Conservation (phyloP, 2,888 invertebrate genomes). For the Tenthredo amoena region DNA sequence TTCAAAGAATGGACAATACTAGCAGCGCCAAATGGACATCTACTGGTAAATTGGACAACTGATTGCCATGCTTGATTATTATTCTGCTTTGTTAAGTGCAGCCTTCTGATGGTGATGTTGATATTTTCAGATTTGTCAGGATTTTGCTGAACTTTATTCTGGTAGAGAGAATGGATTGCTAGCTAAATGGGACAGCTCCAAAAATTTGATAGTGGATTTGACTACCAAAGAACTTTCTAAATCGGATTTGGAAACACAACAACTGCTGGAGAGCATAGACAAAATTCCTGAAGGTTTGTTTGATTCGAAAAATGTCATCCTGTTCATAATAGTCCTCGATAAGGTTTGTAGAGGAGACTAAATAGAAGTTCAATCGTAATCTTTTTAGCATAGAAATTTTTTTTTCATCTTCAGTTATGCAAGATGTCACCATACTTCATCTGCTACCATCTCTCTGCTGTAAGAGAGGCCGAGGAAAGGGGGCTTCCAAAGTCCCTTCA, state of each 20-base stretch:
- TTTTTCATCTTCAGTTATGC: neutral
- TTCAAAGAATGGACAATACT: slow-evolving; percentile 16
- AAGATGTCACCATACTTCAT: neutral
- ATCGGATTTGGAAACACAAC: slow-evolving; percentile 1
- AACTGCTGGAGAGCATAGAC: neutral
- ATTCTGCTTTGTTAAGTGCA: neutral
- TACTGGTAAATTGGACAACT: slow-evolving; percentile 8
- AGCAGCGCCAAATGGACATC: slow-evolving; percentile 13
- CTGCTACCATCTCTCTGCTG: neutral
- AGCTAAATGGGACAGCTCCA: slow-evolving; percentile 17
- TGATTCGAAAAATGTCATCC: no score
- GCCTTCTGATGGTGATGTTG: neutral
- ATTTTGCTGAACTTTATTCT: slow-evolving; percentile 23
- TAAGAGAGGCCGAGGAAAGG: slow-evolving; percentile 9
- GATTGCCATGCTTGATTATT: neutral
- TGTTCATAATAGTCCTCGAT: no score
- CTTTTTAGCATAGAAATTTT: no score
- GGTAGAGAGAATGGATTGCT: slow-evolving; percentile 23
- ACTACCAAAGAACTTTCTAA: slow-evolving; percentile 5
- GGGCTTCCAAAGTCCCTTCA: neutral
- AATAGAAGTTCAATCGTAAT: no score
- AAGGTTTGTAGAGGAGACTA: no score
- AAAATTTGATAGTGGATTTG: slow-evolving; percentile 10
- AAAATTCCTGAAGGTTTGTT: slow-evolving; percentile 10
- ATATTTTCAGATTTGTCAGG: slow-evolving; percentile 33